Evolutionary conservation across 2,888 invertebrate species (phyloP).

Genomic region (Plagodis dolabraria): DNA sequence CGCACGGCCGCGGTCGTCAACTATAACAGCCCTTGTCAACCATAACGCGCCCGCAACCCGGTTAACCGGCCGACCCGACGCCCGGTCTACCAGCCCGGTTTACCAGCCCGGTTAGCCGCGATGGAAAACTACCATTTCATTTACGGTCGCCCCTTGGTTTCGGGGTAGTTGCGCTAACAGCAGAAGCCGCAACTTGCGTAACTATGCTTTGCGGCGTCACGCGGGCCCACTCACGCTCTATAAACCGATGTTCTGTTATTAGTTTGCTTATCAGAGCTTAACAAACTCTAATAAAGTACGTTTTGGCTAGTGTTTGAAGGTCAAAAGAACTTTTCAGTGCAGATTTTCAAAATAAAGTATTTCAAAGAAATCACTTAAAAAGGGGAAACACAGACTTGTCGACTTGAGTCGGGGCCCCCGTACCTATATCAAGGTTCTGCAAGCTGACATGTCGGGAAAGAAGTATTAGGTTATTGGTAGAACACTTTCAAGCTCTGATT

Average conservation of each 20-base stretch:
- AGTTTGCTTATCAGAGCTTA: slow-evolving; percentile 42
- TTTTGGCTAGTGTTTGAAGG: background rate
- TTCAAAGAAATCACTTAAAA: too few species aligned
- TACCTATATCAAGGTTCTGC: too few species aligned
- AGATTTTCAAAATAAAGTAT: too few species aligned
- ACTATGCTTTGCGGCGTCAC: slow-evolving; percentile 72
- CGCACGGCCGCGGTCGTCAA: slow-evolving; percentile 63
- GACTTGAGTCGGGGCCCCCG: too few species aligned
- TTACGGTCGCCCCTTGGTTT: slow-evolving; percentile 80
- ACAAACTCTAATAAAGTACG: slow-evolving; percentile 23
- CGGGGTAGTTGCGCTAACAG: slow-evolving; percentile 74
- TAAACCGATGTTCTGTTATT: slow-evolving; percentile 52
- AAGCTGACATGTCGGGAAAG: too few species aligned
- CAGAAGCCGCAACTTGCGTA: slow-evolving; percentile 74
- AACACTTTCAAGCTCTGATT: too few species aligned
- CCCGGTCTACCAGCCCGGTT: slow-evolving; percentile 52
- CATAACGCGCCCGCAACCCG: slow-evolving; percentile 78
- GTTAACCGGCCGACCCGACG: slow-evolving; percentile 54
- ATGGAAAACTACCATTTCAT: slow-evolving; percentile 83
- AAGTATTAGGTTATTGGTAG: too few species aligned
- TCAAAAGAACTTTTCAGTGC: too few species aligned
- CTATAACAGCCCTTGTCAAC: slow-evolving; percentile 81
- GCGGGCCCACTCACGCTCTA: slow-evolving; percentile 58
- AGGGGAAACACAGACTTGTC: too few species aligned
- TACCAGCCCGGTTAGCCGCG: slow-evolving; percentile 64